Evolutionary conservation across 2,888 invertebrate genomes (phyloP).

Genomic region (Fragum fragum): DNA sequence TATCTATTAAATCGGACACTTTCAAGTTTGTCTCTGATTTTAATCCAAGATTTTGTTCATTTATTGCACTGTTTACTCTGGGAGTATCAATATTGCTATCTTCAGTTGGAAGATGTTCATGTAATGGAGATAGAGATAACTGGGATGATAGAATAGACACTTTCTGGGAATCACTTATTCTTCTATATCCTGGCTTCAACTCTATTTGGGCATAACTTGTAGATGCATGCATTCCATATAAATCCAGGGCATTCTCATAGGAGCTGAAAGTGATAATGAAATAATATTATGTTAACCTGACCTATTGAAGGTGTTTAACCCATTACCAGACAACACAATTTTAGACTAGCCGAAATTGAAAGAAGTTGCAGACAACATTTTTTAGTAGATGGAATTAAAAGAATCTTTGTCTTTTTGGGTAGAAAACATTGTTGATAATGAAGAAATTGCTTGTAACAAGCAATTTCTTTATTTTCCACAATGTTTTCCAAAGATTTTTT

Average conservation of each 20-base stretch:
- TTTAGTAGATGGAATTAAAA: too few relatives aligned
- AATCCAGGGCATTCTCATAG: constrained; percentile 61
- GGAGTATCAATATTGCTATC: not conserved
- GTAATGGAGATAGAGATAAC: constrained; percentile 17
- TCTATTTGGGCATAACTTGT: constrained; percentile 57
- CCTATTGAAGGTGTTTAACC: too few relatives aligned
- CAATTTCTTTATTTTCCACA: too few relatives aligned
- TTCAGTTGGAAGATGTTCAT: not conserved
- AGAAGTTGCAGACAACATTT: too few relatives aligned
- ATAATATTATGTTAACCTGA: too few relatives aligned
- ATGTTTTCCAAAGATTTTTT: too few relatives aligned
- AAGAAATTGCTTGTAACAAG: too few relatives aligned
- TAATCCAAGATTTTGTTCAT: not conserved
- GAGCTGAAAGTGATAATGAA: constrained; percentile 61
- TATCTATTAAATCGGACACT: not conserved
- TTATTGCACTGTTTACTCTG: not conserved
- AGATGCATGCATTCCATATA: constrained; percentile 62
- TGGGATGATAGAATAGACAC: constrained; percentile 3
- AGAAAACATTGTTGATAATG: too few relatives aligned
- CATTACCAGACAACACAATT: too few relatives aligned
- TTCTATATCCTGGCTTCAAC: not conserved
- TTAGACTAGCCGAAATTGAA: too few relatives aligned
- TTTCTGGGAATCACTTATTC: not conserved
- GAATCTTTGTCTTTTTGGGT: too few relatives aligned
- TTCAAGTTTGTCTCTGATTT: not conserved